Evolutionary conservation across 2,113 vertebrate genomes (phyloP).

Genomic region (Galeopterus variegatus): DNA sequence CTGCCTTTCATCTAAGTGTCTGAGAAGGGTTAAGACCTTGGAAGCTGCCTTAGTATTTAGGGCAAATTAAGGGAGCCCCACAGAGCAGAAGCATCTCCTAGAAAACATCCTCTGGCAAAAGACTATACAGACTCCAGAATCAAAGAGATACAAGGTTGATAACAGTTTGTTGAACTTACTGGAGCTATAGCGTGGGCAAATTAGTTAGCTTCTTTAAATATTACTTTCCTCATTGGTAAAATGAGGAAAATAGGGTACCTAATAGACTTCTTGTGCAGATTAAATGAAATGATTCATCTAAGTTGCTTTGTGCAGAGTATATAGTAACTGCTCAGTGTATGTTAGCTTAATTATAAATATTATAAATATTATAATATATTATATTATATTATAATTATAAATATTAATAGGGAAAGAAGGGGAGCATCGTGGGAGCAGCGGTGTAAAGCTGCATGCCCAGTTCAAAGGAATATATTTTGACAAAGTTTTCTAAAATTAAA

Average conservation of each 20-base stretch:
- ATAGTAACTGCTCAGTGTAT: neutral
- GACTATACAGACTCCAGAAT: neutral
- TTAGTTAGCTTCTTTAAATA: neutral
- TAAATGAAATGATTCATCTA: neutral
- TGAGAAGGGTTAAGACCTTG: neutral
- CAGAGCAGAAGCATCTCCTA: neutral
- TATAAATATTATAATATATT: too few species aligned
- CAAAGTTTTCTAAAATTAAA: conserved; percentile 19
- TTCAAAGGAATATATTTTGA: neutral
- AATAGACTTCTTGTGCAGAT: neutral
- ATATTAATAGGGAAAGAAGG: neutral
- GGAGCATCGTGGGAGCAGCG: neutral
- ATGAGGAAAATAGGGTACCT: neutral
- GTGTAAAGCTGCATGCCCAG: neutral
- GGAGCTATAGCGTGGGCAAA: neutral
- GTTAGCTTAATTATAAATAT: neutral
- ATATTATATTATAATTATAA: too few species aligned
- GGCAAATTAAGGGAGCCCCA: neutral
- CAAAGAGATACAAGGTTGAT: neutral
- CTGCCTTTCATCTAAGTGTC: neutral
- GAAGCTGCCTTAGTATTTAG: neutral
- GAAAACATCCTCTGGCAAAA: neutral
- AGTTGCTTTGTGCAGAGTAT: neutral
- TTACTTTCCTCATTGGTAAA: neutral
- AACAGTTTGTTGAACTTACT: neutral